Conservation (phyloP, 1,140 invertebrate species). For the Zaprionus africanus region DNA sequence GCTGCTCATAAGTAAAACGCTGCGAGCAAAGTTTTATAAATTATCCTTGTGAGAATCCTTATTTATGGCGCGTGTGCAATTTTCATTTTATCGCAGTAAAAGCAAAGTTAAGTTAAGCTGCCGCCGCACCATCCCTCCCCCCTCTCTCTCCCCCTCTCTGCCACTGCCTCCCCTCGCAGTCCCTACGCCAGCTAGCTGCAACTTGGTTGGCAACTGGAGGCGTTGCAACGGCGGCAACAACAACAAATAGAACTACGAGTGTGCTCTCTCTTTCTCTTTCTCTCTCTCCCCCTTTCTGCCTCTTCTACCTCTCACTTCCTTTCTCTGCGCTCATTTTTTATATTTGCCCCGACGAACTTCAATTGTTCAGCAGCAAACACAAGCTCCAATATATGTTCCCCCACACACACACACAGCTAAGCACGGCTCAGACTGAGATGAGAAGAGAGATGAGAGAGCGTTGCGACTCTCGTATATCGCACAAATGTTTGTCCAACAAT, state of each 20-base stretch:
- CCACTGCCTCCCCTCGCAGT: neutral
- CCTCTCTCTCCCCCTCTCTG: neutral
- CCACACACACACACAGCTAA: constrained; percentile 9
- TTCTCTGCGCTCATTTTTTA: constrained; percentile 62
- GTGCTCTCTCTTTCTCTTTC: neutral
- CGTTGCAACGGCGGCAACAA: constrained; percentile 63
- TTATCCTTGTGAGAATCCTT: constrained; percentile 84
- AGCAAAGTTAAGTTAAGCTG: constrained; percentile 84
- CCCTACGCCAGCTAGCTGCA: constrained; percentile 36
- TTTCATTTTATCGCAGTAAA: constrained; percentile 84
- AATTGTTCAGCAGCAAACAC: constrained; percentile 73
- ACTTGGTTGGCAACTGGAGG: constrained; percentile 72
- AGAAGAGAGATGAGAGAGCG: neutral
- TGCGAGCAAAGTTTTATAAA: constrained; percentile 84
- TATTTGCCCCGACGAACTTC: constrained; percentile 72
- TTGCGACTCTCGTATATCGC: constrained; percentile 61
- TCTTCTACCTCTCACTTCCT: constrained; percentile 10
- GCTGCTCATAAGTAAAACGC: constrained; percentile 82
- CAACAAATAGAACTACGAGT: constrained; percentile 18
- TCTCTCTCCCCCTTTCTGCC: constrained; percentile 5
- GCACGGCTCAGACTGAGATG: neutral
- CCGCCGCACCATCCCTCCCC: constrained; percentile 28
- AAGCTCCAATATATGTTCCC: constrained; percentile 31
- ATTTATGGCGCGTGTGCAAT: constrained; percentile 84
- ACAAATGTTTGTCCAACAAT: constrained; percentile 62